A percentile compares a stretch with the other conserved stretches of the same genome.
Evolutionary conservation across 2,797 vertebrate genomes (phyloP).

Genomic region (Gambelia wislizenii): DNA sequence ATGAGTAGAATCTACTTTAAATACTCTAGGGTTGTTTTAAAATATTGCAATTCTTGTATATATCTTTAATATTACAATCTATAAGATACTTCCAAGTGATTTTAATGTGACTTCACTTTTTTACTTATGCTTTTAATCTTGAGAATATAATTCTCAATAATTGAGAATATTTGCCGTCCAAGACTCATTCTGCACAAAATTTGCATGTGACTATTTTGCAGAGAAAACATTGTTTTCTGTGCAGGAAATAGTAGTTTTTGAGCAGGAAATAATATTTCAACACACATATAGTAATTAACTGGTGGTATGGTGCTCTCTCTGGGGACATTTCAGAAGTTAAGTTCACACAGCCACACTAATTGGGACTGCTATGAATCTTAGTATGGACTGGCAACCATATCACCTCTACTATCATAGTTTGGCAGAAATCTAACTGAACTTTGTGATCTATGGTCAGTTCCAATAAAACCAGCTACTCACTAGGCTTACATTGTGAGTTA

Average conservation of each 20-base stretch:
- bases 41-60: not conserved
- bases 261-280: no score
- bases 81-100: not conserved
- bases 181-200: no score
- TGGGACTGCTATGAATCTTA: not conserved
- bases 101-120: not conserved
- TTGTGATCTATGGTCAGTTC: slow-evolving; percentile 9
- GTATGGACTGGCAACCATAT: not conserved
- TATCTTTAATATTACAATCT: not conserved
- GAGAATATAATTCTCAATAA: no score
- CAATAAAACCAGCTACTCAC: not conserved
- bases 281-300: no score
- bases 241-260: no score
- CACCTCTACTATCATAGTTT: slow-evolving; percentile 4
- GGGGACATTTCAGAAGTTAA: no score
- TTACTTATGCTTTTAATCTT: not conserved
- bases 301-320: no score
- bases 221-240: no score
- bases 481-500: slow-evolving; percentile 18
- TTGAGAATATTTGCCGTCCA: no score
- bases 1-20: slow-evolving; percentile 52
- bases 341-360: not conserved
- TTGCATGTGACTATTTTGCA: no score
- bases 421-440: slow-evolving; percentile 40
- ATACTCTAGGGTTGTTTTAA: slow-evolving; percentile 39